These are phyloP conservation scores for Chionodraco myersi DNA, from an alignment of 2,113 vertebrate genomes.

Conservation along the genomic window DNA sequence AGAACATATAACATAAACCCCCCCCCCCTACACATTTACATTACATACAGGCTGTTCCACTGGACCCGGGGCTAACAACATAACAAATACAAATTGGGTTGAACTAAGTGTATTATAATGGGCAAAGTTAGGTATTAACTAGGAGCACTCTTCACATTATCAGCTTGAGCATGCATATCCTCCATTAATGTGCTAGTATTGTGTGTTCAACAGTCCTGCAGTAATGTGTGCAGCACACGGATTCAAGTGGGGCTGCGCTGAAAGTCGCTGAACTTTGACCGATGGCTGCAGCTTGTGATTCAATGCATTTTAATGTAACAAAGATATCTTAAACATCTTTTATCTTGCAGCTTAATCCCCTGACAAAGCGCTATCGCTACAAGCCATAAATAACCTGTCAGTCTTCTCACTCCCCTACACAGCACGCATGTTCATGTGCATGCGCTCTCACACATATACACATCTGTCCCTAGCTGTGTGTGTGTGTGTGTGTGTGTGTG, in stretches of 20 bases:
- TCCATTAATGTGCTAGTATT: neutral
- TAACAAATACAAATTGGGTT: too few relatives aligned
- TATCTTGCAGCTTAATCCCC: neutral
- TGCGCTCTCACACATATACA: slow-evolving; percentile 56
- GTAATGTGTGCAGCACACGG: neutral
- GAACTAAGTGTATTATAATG: too few relatives aligned
- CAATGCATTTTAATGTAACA: neutral
- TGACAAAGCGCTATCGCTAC: neutral
- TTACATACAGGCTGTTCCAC: too few relatives aligned
- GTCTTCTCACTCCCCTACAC: neutral
- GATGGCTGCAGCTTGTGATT: neutral
- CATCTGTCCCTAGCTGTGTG: slow-evolving; percentile 42
- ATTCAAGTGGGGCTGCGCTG: neutral
- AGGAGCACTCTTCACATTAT: too few relatives aligned
- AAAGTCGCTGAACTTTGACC: neutral
- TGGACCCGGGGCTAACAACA: too few relatives aligned
- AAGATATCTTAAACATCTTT: neutral
- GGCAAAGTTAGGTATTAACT: too few relatives aligned
- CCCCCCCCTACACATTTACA: too few relatives aligned
- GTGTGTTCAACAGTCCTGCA: neutral
- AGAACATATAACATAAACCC: too few relatives aligned
- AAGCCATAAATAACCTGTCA: neutral
- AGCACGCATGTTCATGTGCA: slow-evolving; percentile 40
- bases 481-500: too few relatives aligned
- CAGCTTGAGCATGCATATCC: neutral